These are phyloP conservation scores for Scomber colias DNA, from an alignment of 2,113 vertebrate genomes.

Conservation along the genomic window DNA sequence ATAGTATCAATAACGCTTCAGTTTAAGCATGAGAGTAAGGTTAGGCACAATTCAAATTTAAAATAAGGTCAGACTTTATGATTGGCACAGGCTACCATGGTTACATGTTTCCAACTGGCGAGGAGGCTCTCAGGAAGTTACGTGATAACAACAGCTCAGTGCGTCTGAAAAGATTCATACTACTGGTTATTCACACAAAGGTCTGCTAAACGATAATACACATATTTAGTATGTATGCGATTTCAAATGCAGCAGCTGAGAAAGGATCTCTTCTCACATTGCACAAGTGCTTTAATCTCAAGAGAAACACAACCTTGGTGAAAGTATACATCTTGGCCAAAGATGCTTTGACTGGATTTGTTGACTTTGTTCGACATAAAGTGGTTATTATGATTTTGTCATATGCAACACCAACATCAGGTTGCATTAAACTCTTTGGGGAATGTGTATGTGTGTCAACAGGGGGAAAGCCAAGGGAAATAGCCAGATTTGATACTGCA, in stretches of 20 bases:
- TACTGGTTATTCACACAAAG: too few species aligned
- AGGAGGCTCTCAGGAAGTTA: too few species aligned
- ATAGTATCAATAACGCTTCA: too few species aligned
- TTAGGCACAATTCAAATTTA: too few species aligned
- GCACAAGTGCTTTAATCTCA: neutral
- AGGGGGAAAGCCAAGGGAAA: neutral
- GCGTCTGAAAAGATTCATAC: too few species aligned
- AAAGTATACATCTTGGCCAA: neutral
- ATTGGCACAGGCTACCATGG: too few species aligned
- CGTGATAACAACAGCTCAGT: too few species aligned
- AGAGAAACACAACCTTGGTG: neutral
- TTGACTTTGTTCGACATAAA: neutral
- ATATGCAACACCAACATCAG: slow-evolving; percentile 18
- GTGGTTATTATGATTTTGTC: neutral
- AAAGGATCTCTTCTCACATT: neutral
- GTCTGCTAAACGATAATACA: too few species aligned
- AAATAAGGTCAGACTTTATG: too few species aligned
- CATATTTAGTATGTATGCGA: too few species aligned
- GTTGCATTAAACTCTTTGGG: slow-evolving; percentile 21
- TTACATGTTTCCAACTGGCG: too few species aligned
- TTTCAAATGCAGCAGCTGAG: neutral
- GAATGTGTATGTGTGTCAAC: neutral
- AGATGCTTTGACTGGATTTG: slow-evolving; percentile 2
- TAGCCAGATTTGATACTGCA: neutral
- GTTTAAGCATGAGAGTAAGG: too few species aligned